phyloP scores from a whole-genome alignment of 2,888 invertebrate genomes.

The Hartigia nigra region DNA sequence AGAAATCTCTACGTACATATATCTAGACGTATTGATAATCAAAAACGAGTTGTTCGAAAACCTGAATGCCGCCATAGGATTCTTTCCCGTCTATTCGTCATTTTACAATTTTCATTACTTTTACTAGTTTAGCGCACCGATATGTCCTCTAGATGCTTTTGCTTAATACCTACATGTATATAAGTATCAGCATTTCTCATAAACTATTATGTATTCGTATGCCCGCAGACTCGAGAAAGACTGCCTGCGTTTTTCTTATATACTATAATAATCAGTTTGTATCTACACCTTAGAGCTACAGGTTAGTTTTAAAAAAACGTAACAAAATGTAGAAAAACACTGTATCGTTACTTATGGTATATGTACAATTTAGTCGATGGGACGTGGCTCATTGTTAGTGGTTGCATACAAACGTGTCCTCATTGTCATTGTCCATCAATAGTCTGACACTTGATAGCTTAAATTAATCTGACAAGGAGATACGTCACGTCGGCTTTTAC shows the following conservation, averaged over 20 bases:
- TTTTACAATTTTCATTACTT: neutral
- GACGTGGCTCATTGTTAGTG: conserved; percentile 38
- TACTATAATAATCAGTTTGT: neutral
- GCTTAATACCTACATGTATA: neutral
- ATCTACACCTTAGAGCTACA: neutral
- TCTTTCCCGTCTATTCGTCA: neutral
- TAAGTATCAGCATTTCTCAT: neutral
- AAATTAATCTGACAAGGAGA: neutral
- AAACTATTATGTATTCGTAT: neutral
- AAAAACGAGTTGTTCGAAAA: neutral
- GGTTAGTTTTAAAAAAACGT: conserved; percentile 45
- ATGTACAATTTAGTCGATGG: conserved; percentile 44
- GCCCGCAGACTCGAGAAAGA: neutral
- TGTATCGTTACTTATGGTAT: conserved; percentile 38
- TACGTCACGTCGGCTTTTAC: neutral
- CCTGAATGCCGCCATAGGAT: neutral
- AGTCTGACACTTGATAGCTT: neutral
- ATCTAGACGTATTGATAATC: neutral
- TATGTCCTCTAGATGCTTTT: conserved; percentile 39
- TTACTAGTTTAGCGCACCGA: conserved; percentile 21
- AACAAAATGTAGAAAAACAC: conserved; percentile 61
- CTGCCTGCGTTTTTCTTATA: neutral
- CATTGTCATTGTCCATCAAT: conserved; percentile 6
- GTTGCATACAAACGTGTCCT: conserved; percentile 12
- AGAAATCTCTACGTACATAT: neutral